Evolutionary conservation across 2,113 vertebrate genomes (phyloP).

Genomic region (Phaethon lepturus): DNA sequence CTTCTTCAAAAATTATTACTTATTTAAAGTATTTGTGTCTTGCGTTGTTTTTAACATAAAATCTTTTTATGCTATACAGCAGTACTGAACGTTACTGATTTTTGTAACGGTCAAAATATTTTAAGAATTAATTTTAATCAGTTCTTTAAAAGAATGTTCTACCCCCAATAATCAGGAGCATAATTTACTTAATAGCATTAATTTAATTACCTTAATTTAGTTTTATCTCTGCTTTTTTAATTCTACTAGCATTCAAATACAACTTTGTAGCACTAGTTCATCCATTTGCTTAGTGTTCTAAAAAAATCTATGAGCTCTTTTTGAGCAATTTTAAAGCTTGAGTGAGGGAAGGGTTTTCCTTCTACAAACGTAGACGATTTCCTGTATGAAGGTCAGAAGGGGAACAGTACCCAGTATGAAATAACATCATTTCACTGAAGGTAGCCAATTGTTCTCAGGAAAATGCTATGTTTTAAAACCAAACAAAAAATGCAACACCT

Average conservation of each 20-base stretch:
- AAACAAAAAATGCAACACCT: not conserved
- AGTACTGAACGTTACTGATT: not conserved
- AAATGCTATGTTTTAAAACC: not conserved
- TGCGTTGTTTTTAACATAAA: not conserved
- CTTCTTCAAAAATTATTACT: not conserved
- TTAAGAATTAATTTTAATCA: not conserved
- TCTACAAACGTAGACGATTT: not conserved
- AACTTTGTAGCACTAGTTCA: not conserved
- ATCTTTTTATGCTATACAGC: not conserved
- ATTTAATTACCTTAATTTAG: not conserved
- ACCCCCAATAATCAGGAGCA: not conserved
- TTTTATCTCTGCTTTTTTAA: not conserved
- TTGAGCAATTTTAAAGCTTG: not conserved
- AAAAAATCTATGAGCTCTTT: not conserved
- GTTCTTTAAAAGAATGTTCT: not conserved
- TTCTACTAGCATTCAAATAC: not conserved
- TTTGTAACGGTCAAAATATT: not conserved
- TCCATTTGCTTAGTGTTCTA: not conserved
- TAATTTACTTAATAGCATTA: not conserved
- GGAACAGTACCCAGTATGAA: not conserved
- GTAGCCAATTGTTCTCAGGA: slow-evolving; percentile 1
- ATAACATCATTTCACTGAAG: not conserved
- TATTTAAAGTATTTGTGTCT: not conserved
- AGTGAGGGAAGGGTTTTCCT: not conserved
- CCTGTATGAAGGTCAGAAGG: not conserved